Evolutionary conservation across 2,113 vertebrate species (phyloP).

Genomic region (Chunga burmeisteri): DNA sequence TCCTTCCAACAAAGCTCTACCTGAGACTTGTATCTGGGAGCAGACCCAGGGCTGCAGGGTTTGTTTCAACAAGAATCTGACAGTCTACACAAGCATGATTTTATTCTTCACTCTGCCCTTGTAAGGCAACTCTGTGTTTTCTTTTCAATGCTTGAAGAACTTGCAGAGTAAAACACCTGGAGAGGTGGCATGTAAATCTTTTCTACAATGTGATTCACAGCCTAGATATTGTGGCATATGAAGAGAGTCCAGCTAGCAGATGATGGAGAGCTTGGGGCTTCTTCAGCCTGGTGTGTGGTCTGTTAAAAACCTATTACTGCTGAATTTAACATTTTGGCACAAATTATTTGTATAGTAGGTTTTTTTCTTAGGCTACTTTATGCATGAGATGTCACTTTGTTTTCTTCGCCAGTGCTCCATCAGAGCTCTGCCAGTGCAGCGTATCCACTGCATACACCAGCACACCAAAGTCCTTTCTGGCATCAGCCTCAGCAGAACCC

Average conservation of each 20-base stretch:
- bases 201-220: neutral
- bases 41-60: neutral
- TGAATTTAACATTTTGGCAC: neutral
- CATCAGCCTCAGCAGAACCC: neutral
- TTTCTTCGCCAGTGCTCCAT: neutral
- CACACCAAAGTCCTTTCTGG: neutral
- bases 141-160: neutral
- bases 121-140: neutral
- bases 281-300: neutral
- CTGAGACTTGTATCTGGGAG: slow-evolving; percentile 3
- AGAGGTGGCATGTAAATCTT: neutral
- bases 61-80: slow-evolving; percentile 6
- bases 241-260: neutral
- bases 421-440: neutral
- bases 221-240: neutral
- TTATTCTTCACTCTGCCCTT: neutral
- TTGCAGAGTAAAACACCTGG: neutral
- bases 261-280: neutral
- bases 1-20: slow-evolving; percentile 26
- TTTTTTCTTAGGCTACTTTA: neutral
- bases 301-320: neutral
- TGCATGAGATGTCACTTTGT: neutral
- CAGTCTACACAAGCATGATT: neutral
- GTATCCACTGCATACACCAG: neutral
- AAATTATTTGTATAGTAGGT: neutral